Evolutionary conservation across 2,888 invertebrate species (phyloP).

Genomic region (Sisyra nigra): DNA sequence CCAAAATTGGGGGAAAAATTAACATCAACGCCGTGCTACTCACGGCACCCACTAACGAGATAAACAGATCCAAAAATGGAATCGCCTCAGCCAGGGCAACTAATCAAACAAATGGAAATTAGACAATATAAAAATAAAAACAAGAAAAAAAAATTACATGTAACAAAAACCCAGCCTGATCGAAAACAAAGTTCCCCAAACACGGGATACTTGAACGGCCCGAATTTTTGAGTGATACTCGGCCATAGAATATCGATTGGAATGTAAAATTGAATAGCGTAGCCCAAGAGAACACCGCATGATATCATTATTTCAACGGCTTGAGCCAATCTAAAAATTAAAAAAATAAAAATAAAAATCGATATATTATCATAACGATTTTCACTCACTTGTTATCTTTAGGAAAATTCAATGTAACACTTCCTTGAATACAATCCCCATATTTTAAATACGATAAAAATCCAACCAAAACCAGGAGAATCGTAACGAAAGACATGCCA

Average conservation of each 20-base stretch:
- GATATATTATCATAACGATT: constrained; percentile 9
- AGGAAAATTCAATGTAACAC: constrained; percentile 77
- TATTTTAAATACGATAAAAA: constrained; percentile 79
- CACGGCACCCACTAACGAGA: constrained; percentile 81
- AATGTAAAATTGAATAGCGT: constrained; percentile 90
- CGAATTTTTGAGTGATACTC: constrained; percentile 33
- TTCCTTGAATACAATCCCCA: constrained; percentile 66
- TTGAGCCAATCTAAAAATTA: constrained; percentile 52
- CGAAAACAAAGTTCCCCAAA: constrained; percentile 55
- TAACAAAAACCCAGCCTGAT: constrained; percentile 54
- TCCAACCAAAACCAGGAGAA: constrained; percentile 66
- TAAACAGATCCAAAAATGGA: constrained; percentile 72
- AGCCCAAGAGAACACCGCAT: constrained; percentile 73
- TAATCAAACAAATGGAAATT: constrained; percentile 26
- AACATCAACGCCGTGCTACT: constrained; percentile 78
- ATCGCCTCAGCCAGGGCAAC: constrained; percentile 74
- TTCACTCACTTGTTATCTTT: constrained; percentile 35
- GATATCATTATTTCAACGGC: constrained; percentile 73
- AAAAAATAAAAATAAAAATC: too few species aligned
- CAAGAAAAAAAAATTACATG: constrained; percentile 51
- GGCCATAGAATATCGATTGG: constrained; percentile 86
- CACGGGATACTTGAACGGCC: constrained; percentile 37
- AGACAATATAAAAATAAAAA: background rate
- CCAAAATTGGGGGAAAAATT: constrained; percentile 75
- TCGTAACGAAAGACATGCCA: constrained; percentile 68